These are phyloP conservation scores for Apocrypta bakeri DNA, from an alignment of 1,140 invertebrate genomes.

Conservation along the genomic window DNA sequence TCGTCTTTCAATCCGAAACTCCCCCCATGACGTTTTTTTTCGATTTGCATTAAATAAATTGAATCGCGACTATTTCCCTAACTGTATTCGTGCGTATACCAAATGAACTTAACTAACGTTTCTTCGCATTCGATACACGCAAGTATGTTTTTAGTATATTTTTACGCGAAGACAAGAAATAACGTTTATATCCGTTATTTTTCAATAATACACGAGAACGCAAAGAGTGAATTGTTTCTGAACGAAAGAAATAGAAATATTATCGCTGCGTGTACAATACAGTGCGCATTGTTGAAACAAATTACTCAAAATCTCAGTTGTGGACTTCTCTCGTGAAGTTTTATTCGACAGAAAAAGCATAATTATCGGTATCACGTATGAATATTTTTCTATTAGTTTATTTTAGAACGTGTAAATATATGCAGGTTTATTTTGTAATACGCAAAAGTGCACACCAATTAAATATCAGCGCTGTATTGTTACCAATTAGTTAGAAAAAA, in stretches of 20 bases:
- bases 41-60: background rate
- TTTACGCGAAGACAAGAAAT: too few species aligned
- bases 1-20: slow-evolving; percentile 27
- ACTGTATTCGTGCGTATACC: too few species aligned
- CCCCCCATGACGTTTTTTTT: background rate
- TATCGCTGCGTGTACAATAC: too few species aligned
- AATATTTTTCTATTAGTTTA: slow-evolving; percentile 11
- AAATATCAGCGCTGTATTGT: background rate
- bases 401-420: background rate
- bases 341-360: background rate
- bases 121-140: too few species aligned
- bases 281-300: background rate
- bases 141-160: too few species aligned
- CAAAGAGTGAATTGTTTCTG: too few species aligned
- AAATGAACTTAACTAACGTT: too few species aligned
- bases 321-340: background rate
- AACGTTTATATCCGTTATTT: too few species aligned
- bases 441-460: background rate
- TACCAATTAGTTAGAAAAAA: background rate
- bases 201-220: too few species aligned
- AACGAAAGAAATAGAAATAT: too few species aligned
- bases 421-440: slow-evolving; percentile 15
- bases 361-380: background rate
- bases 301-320: slow-evolving; percentile 1
- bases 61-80: too few species aligned